Percentiles rank a stretch among this genome's conserved stretches.
Evolutionary conservation across 2,113 vertebrate species (phyloP).

Genomic region (Lucifuga dentata): DNA sequence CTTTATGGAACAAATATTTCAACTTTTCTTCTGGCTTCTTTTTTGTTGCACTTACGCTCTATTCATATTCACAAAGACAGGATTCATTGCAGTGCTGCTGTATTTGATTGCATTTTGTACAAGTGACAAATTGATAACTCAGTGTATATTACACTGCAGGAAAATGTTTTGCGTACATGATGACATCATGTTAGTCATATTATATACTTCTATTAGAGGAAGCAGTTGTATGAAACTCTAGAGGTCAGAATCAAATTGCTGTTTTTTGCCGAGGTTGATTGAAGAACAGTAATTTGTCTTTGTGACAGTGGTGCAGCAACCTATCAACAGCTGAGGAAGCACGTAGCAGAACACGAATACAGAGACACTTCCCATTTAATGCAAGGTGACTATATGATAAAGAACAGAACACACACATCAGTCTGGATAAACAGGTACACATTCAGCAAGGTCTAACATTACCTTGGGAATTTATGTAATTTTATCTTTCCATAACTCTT

Average conservation of each 20-base stretch:
- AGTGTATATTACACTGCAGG: too few relatives aligned
- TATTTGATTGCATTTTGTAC: too few relatives aligned
- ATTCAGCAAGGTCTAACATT: slow-evolving; percentile 38
- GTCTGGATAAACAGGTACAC: slow-evolving; percentile 15
- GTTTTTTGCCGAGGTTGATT: slow-evolving; percentile 33
- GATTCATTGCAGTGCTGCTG: too few relatives aligned
- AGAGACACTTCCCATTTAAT: slow-evolving; percentile 46
- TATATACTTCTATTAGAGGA: background rate
- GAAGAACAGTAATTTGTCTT: slow-evolving; percentile 51
- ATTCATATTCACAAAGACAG: too few relatives aligned
- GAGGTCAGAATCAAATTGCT: slow-evolving; percentile 24
- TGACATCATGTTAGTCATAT: background rate
- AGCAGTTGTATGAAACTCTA: background rate
- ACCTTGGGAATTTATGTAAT: slow-evolving; percentile 40
- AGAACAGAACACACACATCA: slow-evolving; percentile 27
- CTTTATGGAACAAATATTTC: too few relatives aligned
- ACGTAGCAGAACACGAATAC: slow-evolving; percentile 13
- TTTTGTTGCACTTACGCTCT: too few relatives aligned
- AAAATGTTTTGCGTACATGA: too few relatives aligned
- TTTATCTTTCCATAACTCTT: slow-evolving; percentile 39
- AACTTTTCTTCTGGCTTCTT: too few relatives aligned
- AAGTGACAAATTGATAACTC: too few relatives aligned
- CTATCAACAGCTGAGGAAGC: slow-evolving; percentile 1
- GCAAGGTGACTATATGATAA: slow-evolving; percentile 46
- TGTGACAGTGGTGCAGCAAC: slow-evolving; percentile 15